Percentiles rank a stretch among this genome's conserved stretches.
These are phyloP conservation scores for Hormaphis cornu DNA, from an alignment of 1,140 invertebrate genomes.

Conservation along the genomic window DNA sequence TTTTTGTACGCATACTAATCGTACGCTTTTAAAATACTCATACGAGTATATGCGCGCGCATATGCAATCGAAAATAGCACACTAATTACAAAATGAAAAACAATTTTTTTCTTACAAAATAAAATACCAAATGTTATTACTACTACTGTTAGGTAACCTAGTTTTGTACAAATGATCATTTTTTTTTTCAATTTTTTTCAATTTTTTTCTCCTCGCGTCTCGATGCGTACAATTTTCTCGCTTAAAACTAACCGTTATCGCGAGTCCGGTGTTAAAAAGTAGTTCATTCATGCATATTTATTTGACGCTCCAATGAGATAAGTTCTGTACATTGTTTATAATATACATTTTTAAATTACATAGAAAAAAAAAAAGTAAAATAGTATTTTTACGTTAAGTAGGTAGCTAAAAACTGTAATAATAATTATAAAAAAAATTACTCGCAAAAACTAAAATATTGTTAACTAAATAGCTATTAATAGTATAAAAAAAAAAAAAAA, in stretches of 20 bases:
- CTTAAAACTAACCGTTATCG: conserved; percentile 20
- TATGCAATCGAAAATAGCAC: not conserved
- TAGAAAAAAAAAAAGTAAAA: not conserved
- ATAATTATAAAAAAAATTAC: not conserved
- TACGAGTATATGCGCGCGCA: not conserved
- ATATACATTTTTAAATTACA: conserved; percentile 6
- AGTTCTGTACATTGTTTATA: conserved; percentile 9
- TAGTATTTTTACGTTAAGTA: conserved; percentile 3
- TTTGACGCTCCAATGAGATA: not conserved
- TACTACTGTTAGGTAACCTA: conserved; percentile 25
- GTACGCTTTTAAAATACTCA: too few relatives aligned
- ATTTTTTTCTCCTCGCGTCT: not conserved
- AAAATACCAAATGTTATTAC: too few relatives aligned
- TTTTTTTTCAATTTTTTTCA: not conserved
- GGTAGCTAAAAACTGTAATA: conserved; percentile 17
- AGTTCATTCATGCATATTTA: too few relatives aligned
- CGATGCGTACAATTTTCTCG: not conserved
- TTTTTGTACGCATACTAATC: too few relatives aligned
- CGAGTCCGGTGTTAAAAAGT: too few relatives aligned
- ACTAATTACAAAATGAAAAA: conserved; percentile 14
- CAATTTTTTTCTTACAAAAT: conserved; percentile 10
- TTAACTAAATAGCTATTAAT: not conserved
- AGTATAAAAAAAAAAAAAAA: conserved; percentile 8
- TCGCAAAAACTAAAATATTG: not conserved
- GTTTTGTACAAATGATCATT: conserved; percentile 20